Conservation (phyloP, 2,888 invertebrate genomes). For the Mythimna lalbum region DNA sequence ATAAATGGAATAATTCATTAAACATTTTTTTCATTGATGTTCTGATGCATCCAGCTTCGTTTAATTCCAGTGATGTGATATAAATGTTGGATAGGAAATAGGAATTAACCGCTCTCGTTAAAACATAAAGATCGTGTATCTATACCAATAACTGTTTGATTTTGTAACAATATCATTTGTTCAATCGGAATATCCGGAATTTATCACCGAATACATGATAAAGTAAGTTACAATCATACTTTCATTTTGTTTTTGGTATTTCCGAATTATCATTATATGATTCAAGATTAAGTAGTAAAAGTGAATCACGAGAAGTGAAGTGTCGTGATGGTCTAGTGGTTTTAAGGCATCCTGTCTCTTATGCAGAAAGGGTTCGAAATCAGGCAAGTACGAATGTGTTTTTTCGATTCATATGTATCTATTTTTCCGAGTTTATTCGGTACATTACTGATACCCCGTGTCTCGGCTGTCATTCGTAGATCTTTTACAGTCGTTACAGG, state of each 20-base stretch:
- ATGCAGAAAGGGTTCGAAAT: no score
- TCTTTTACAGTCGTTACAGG: no score
- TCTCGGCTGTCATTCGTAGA: no score
- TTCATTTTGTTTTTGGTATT: slow-evolving; percentile 16
- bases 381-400: no score
- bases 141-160: slow-evolving; percentile 6
- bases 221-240: slow-evolving; percentile 5
- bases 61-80: slow-evolving; percentile 27
- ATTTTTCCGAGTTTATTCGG: no score
- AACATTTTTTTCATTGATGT: slow-evolving; percentile 55
- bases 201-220: slow-evolving; percentile 3
- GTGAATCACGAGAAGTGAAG: neutral
- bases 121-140: slow-evolving; percentile 3
- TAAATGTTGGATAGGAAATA: slow-evolving; percentile 19
- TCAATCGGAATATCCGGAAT: slow-evolving; percentile 11
- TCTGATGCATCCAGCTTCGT: slow-evolving; percentile 23
- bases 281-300: neutral
- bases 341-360: no score
- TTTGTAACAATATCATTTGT: slow-evolving; percentile 14
- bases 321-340: no score
- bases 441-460: no score
- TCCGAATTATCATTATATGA: neutral
- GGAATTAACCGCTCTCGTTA: slow-evolving; percentile 9
- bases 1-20: slow-evolving; percentile 63
- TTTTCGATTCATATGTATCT: no score